Percentiles rank a stretch among this genome's conserved stretches.
These are phyloP conservation scores for Pimephales promelas DNA, from an alignment of 2,113 vertebrate genomes.

Conservation along the genomic window DNA sequence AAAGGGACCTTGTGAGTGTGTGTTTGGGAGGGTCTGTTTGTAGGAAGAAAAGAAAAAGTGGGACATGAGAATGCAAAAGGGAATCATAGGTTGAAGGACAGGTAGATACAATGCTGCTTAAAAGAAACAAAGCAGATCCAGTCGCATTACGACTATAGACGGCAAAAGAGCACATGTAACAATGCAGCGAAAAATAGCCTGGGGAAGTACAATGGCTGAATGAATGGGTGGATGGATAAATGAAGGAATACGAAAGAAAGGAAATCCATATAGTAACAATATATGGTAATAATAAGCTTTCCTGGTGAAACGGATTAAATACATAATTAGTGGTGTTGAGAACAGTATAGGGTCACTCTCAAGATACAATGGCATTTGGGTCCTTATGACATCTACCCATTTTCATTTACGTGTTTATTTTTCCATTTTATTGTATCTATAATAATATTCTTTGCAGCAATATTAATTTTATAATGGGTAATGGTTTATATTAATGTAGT, in stretches of 20 bases:
- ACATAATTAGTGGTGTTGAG: background rate
- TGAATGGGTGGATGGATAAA: background rate
- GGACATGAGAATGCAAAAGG: constrained; percentile 14
- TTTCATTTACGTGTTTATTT: too few species aligned
- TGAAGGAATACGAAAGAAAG: background rate
- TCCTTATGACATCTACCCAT: background rate
- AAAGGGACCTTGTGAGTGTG: constrained; percentile 11
- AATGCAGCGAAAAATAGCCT: constrained; percentile 10
- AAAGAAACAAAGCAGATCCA: constrained; percentile 29
- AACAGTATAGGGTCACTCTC: background rate
- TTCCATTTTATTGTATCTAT: too few species aligned
- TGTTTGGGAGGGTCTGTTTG: constrained; percentile 15
- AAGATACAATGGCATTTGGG: background rate
- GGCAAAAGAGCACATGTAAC: constrained; percentile 1
- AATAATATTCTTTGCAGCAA: too few species aligned
- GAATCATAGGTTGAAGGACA: constrained; percentile 24
- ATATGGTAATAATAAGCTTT: background rate
- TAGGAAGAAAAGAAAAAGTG: constrained; percentile 24
- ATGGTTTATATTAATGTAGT: too few species aligned
- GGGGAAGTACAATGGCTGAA: background rate
- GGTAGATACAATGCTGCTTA: background rate
- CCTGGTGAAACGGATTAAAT: background rate
- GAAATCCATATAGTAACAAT: background rate
- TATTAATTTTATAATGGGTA: too few species aligned
- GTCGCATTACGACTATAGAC: background rate